phyloP scores from a whole-genome alignment of 2,888 invertebrate genomes.

The Heliconius ethilla region DNA sequence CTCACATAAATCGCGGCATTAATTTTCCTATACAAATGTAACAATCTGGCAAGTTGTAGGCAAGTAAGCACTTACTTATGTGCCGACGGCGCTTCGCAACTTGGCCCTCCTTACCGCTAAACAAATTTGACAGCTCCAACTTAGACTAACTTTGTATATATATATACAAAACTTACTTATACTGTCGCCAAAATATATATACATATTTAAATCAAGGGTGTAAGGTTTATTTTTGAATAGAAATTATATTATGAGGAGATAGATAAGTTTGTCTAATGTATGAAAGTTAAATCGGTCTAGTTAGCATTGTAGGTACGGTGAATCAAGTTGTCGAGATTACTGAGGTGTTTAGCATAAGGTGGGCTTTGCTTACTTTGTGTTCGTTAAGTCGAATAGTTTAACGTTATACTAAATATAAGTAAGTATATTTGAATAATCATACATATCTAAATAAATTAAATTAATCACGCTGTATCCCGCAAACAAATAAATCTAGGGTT shows the following conservation, averaged over 20 bases:
- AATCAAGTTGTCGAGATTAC: slow-evolving; percentile 78
- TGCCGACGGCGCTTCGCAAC: slow-evolving; percentile 74
- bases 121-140: slow-evolving; percentile 81
- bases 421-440: not conserved
- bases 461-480: no score
- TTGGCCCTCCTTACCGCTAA: slow-evolving; percentile 78
- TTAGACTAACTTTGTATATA: slow-evolving; percentile 76
- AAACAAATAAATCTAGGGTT: no score
- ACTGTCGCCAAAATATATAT: slow-evolving; percentile 28
- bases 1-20: slow-evolving; percentile 75
- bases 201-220: not conserved
- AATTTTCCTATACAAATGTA: slow-evolving; percentile 80
- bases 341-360: slow-evolving; percentile 68
- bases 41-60: slow-evolving; percentile 77
- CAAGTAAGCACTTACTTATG: slow-evolving; percentile 78
- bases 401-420: not conserved
- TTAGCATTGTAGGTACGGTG: slow-evolving; percentile 77
- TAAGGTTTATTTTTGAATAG: slow-evolving; percentile 29
- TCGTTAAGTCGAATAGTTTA: slow-evolving; percentile 5
- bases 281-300: slow-evolving; percentile 73
- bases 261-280: slow-evolving; percentile 45
- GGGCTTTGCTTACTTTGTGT: slow-evolving; percentile 34
- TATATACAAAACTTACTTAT: slow-evolving; percentile 58
- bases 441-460: not conserved
- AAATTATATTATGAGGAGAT: not conserved